These are phyloP conservation scores for Hyphantria cunea DNA, from an alignment of 1,140 invertebrate genomes.

Conservation along the genomic window DNA sequence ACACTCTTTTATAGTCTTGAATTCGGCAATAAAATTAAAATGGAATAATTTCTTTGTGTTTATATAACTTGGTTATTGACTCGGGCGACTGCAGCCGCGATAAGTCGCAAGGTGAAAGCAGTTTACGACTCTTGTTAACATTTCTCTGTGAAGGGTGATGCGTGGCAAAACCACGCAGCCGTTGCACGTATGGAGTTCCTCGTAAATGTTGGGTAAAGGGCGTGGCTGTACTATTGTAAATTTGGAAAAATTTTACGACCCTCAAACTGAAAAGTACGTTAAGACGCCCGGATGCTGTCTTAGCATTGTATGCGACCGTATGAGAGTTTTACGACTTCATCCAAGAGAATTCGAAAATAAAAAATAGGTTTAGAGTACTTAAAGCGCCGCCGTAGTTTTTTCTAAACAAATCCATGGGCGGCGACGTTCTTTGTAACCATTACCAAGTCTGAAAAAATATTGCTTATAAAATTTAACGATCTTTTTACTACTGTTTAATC, in stretches of 20 bases:
- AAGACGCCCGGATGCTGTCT: constrained; percentile 41
- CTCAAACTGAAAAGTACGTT: constrained; percentile 53
- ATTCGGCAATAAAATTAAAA: constrained; percentile 22
- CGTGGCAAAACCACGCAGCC: constrained; percentile 15
- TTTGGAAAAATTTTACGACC: constrained; percentile 60
- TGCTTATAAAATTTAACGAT: constrained; percentile 69
- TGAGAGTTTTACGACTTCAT: constrained; percentile 65
- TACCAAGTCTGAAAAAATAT: constrained; percentile 68
- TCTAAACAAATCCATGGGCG: constrained; percentile 46
- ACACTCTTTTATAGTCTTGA: constrained; percentile 1
- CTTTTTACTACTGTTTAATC: constrained; percentile 76
- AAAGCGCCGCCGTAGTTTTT: constrained; percentile 55
- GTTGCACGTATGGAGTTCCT: constrained; percentile 41
- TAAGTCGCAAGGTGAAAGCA: constrained; percentile 26
- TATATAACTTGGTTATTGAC: constrained; percentile 22
- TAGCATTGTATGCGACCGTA: constrained; percentile 32
- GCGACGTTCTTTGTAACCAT: constrained; percentile 60
- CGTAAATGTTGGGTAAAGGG: constrained; percentile 46
- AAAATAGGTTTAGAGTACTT: constrained; percentile 51
- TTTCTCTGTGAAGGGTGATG: constrained; percentile 26
- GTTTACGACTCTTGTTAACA: constrained; percentile 36
- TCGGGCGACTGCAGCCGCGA: constrained; percentile 15
- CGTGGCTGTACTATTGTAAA: constrained; percentile 40
- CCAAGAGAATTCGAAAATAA: constrained; percentile 51
- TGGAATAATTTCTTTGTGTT: constrained; percentile 15